Evolutionary conservation across 92 coral and sea anemone genomes (phyloP).

Genomic region (Nematostella vectensis): DNA sequence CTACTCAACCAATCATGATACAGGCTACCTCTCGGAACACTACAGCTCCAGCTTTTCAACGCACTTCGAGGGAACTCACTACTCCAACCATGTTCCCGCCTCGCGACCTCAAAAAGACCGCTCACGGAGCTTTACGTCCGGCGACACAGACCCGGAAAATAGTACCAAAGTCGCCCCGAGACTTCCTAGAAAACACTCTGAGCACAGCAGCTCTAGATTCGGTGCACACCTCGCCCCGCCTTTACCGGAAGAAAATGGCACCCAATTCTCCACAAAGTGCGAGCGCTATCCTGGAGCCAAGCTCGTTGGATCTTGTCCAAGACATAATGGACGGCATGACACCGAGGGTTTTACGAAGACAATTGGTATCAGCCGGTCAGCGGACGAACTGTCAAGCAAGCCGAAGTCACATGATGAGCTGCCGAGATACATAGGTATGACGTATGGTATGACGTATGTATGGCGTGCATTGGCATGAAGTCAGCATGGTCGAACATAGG

Average conservation of each 20-base stretch:
- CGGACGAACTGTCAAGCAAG: neutral
- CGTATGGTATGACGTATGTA: no score
- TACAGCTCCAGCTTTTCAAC: no score
- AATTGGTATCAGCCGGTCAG: conserved; percentile 4
- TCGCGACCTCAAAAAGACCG: neutral
- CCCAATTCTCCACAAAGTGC: conserved; percentile 28
- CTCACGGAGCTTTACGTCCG: conserved; percentile 9
- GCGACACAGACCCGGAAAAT: conserved; percentile 4
- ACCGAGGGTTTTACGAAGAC: conserved; percentile 7
- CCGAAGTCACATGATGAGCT: neutral
- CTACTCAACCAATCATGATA: neutral
- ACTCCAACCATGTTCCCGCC: neutral
- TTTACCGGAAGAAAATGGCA: conserved; percentile 7
- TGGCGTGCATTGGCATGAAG: no score
- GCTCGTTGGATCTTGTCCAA: conserved; percentile 12
- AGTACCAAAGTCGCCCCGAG: conserved; percentile 6
- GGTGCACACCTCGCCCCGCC: neutral
- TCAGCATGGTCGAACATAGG: no score
- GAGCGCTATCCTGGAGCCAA: neutral
- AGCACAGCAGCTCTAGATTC: conserved; percentile 3
- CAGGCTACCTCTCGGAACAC: conserved; percentile 13
- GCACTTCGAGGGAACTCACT: neutral
- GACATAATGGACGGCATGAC: conserved; percentile 8
- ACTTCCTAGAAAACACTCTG: conserved; percentile 4
- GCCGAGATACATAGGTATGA: neutral